Conservation (phyloP, 2,797 vertebrate species). For the Distichodus sexfasciatus region DNA sequence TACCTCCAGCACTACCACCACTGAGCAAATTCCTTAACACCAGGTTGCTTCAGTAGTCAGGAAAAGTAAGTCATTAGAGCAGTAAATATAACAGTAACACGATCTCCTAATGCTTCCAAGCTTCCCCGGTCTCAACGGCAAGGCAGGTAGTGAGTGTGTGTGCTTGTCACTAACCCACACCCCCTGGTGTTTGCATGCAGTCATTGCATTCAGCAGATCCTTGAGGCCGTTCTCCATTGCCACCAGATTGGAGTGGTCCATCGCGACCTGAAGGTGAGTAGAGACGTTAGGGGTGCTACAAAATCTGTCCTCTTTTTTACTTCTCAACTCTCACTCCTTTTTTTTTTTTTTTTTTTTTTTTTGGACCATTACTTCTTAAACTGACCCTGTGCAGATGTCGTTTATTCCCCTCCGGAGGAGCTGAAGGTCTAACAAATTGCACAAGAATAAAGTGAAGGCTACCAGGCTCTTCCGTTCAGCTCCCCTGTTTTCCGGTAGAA, state of each 20-base stretch:
- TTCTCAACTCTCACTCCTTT: not conserved
- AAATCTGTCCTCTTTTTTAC: not conserved
- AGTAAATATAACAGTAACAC: too few species aligned
- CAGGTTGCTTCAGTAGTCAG: too few species aligned
- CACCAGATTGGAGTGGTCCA: conserved; percentile 98
- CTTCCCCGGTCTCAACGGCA: conserved; percentile 69
- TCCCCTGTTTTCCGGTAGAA: too few species aligned
- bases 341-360: too few species aligned
- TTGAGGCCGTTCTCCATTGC: conserved; percentile 97
- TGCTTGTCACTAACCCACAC: conserved; percentile 86
- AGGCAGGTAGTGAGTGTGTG: conserved; percentile 76
- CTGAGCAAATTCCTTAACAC: too few species aligned
- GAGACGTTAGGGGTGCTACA: conserved; percentile 50
- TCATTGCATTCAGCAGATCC: conserved; percentile 99
- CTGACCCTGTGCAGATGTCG: not conserved
- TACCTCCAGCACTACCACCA: too few species aligned
- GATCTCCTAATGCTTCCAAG: not conserved
- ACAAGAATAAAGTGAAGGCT: not conserved
- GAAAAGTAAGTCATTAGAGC: too few species aligned
- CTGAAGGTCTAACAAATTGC: not conserved
- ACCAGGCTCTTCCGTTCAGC: not conserved
- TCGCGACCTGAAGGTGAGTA: conserved; percentile 97
- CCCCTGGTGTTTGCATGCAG: conserved; percentile 97
- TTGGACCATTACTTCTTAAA: not conserved
- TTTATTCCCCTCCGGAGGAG: not conserved